Percentiles rank a stretch among this genome's conserved stretches.
Conservation (phyloP, 2,888 invertebrate species). For the Gymnosoma rotundatum region DNA sequence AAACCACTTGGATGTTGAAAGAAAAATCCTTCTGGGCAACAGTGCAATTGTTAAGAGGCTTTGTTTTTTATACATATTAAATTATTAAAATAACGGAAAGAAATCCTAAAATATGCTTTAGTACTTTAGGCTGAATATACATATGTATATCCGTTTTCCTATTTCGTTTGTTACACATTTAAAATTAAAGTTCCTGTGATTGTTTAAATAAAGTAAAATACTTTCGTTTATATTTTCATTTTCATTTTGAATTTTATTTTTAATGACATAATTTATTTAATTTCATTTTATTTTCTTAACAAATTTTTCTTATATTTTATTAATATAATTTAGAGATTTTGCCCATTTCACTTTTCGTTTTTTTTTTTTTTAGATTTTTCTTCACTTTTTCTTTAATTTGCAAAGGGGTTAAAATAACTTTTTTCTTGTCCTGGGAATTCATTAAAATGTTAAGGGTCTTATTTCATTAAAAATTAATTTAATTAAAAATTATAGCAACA, state of each 20-base stretch:
- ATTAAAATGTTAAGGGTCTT: conserved; percentile 41
- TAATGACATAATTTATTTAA: conserved; percentile 53
- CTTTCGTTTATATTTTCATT: conserved; percentile 13
- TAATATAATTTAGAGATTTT: conserved; percentile 13
- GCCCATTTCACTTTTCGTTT: background rate
- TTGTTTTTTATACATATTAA: background rate
- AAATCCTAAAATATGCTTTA: conserved; percentile 53
- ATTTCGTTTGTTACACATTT: background rate
- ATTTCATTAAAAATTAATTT: conserved; percentile 47
- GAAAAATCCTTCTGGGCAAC: conserved; percentile 39
- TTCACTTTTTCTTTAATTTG: conserved; percentile 2
- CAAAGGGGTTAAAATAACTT: conserved; percentile 2
- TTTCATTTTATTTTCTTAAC: background rate
- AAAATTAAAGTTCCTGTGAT: conserved; percentile 45
- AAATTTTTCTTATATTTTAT: background rate
- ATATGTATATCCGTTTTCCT: conserved; percentile 46
- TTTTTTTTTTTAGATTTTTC: background rate
- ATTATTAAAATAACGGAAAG: conserved; percentile 19
- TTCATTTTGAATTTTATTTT: conserved; percentile 32
- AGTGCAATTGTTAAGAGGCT: background rate
- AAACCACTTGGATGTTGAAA: conserved; percentile 28
- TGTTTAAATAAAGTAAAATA: background rate
- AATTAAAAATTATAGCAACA: conserved; percentile 49
- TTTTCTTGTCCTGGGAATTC: background rate
- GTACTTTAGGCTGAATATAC: conserved; percentile 23